Base-by-base conservation (phyloP, 2,113 vertebrate species). In the Sceloporus tristichus region DNA sequence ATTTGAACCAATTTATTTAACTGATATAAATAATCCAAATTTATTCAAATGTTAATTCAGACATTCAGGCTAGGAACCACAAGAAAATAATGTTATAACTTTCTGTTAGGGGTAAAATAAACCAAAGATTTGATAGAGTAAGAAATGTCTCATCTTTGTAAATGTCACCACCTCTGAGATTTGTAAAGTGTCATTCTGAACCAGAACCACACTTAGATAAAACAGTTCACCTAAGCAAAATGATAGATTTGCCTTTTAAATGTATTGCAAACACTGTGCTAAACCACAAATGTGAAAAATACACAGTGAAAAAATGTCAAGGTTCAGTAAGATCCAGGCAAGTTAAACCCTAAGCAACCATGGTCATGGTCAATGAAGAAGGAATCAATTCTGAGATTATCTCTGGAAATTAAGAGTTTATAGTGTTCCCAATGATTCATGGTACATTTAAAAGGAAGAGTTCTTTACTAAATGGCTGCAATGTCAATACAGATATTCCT, bases 321-420 rank as follows among this genome's bases (percentile, higher is more conserved):
- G 79, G 54, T 16, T 62, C 79, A 80, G n/a, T 34, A 62, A 56
- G 53, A 29, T 19, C 27, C 16, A 56, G 25, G 78, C 56, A 13
- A n/a, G 53, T 56, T 56, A 56, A 9, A 79, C 16, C 53, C 56
- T 54, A 79, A 79, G 16, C 27, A 54, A 79, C 29, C 10, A 54
- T 56, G 23, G 53, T 48, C 29, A 7, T n/a, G 66, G 6, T 79
- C 27, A 56, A 79, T 16, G 27, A 54, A 79, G 53, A 54, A 56
- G 18, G 78, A 68, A 68, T 9, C 13, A n/a, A 79, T 5, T 53
- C 1, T 53, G 29, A 16, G 27, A 79, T 16, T 79, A 16, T 21
- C 27, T 79, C 56, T 79, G 78, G 14, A 56, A 80, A 80, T 80
- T 62, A 80, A 62, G n/a, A 34, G 23, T 66, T 29, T 84, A 42